Base-by-base conservation (phyloP, 2,797 vertebrate genomes). In the Mus minutoides region DNA sequence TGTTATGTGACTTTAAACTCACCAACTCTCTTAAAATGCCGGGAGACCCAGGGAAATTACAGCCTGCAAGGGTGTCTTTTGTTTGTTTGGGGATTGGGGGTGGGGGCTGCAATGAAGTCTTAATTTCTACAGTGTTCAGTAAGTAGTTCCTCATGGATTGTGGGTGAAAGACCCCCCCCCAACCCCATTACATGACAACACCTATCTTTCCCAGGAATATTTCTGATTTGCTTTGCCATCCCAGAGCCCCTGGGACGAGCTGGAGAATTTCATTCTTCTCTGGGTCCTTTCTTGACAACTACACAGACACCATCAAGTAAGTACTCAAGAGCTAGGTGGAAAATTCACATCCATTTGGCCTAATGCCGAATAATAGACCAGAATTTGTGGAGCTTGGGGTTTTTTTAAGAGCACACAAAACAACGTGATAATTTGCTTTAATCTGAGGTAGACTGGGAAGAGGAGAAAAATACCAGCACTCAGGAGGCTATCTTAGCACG, bases 331-430 rank as follows among this genome's bases (percentile, higher is more conserved):
- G 40, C 13, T 46, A 89, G 80, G 87, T 84, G 67, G 69, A 93
- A 92, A 92, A 79, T 10, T 86, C 79, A 94, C 43, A 95, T 94
- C 58, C 43, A 17, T 87, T 85, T 93, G 78, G 56, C 58, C 62
- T 80, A 52, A 67, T 80, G 82, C n/a, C 58, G 86, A 88, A 88
- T 2, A 67, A 73, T 73, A 96, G 87, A 40, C 34, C 37, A n/a
- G 60, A 82, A 43, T 90, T 43, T 83, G 62, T 24, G 31, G 16
- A 69, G 46, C 31, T 49, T 60, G 46, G 26, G 22, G 5, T 58
- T 24, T 56, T 54, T 49, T 58, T 56, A 95, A 85, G 43, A 40
- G 16, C 64, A 89, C 67, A 64, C 78, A 91, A 88, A 96, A 86
- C 86, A 76, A 94, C 46, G 19, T 29, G 67, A 82, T 43, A 76